Base-by-base conservation (phyloP, 2,113 vertebrate species). In the Maccullochella peelii region DNA sequence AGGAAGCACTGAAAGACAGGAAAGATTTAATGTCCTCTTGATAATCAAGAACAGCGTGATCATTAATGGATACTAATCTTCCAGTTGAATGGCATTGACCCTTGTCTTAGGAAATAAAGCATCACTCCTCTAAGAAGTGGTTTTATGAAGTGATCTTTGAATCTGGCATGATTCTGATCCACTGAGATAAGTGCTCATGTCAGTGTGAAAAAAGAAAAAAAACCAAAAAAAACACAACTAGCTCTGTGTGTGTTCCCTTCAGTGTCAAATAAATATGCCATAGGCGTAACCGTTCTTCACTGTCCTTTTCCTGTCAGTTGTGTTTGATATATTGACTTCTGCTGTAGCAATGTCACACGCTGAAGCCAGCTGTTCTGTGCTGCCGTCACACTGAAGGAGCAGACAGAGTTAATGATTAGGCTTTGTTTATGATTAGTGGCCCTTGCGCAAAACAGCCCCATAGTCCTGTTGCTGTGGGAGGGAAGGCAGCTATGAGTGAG, bases 361-460 rank as follows among this genome's bases (percentile, higher is more conserved):
- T 71, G 1, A 72, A 59, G 62, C 66, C 88, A 85, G 80, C 87
- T 91, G 91, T 88, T 58, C 62, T 67, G 40, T 36, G 68, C 83
- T 67, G 33, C 78, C 69, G 54, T 80, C 27, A 63, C 30, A 20
- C 75, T 23, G 77, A 92, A 88, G 90, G 87, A 94, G 87, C 75
- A 76, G 59, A 55, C 62, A 20, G 44, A 80, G 94, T 95, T 95
- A 95, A 95, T 95, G 67, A 95, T 95, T 95, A 92, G 79, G 61
- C 78, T 72, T 85, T 89, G 90, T 94, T 95, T 94, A 94, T 95
- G 94, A 94, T 94, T 95, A 91, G 89, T 66, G 78, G 73, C 59
- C 77, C 40, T 94, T 95, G 90, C 75, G 85, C 91, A 93, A 93
- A 93, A 84, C 14, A 11, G 80, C 84, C 91, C 61, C 65, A 71